Percentiles rank a stretch among this genome's conserved stretches.
Evolutionary conservation across 2,888 invertebrate species (phyloP).

Genomic region (Mactromeris polynyma): DNA sequence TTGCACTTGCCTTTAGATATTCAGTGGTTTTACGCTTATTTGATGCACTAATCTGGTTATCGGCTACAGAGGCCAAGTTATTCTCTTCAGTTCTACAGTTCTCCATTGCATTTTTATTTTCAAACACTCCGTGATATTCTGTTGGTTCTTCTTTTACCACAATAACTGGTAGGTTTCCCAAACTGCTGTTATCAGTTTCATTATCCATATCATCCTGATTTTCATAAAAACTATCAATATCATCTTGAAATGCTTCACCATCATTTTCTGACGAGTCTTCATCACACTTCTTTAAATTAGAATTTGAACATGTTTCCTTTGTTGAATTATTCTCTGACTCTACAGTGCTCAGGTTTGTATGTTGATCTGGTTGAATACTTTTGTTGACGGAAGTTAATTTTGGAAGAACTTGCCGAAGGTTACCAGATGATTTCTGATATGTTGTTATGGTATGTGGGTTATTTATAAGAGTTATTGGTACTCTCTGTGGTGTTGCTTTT

Average conservation of each 20-base stretch:
- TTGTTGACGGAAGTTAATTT: background rate
- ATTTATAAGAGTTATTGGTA: background rate
- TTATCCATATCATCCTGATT: background rate
- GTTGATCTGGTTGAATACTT: background rate
- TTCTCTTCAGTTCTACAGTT: background rate
- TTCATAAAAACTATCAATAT: background rate
- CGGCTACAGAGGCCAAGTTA: background rate
- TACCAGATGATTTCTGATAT: background rate
- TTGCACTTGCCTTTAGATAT: background rate
- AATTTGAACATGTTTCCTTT: background rate
- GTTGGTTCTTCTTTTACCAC: background rate
- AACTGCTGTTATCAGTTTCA: background rate
- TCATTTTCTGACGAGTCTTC: background rate
- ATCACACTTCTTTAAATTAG: background rate
- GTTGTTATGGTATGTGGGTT: background rate
- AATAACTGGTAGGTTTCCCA: background rate
- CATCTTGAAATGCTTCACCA: background rate
- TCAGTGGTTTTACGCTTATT: background rate
- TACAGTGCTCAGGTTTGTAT: background rate
- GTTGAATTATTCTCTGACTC: background rate
- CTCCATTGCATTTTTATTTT: background rate
- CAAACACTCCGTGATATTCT: background rate
- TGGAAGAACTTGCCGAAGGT: background rate
- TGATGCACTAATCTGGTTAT: background rate
- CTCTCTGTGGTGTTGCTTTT: background rate